Conservation (phyloP, 2,113 vertebrate genomes). For the Cepphus grylle region DNA sequence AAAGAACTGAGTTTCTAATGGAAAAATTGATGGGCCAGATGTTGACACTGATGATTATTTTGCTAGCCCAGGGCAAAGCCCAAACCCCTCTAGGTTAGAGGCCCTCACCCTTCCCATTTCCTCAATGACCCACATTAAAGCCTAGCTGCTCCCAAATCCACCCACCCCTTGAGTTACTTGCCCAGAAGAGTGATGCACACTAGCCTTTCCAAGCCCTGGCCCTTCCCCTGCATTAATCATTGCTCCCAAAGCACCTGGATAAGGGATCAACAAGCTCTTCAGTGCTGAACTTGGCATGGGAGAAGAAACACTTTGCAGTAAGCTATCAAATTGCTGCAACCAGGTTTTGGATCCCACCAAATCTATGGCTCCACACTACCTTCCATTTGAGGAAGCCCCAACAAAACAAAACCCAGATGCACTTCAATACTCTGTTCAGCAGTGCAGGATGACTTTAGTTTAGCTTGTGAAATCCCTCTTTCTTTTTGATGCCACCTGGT, state of each 20-base stretch:
- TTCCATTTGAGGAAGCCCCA: neutral
- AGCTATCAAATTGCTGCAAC: neutral
- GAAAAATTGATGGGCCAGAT: slow-evolving; percentile 34
- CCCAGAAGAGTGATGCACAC: neutral
- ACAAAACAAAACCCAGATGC: neutral
- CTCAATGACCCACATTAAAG: neutral
- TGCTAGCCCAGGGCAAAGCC: neutral
- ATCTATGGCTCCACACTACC: neutral
- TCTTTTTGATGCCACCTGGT: neutral
- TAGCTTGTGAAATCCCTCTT: neutral
- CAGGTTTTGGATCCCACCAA: neutral
- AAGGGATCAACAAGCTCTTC: neutral
- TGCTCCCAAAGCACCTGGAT: neutral
- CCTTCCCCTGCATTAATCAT: neutral
- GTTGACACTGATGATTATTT: neutral
- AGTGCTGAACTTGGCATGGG: neutral
- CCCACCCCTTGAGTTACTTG: neutral
- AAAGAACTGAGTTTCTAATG: slow-evolving; percentile 33
- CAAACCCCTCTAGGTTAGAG: neutral
- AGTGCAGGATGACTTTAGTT: neutral
- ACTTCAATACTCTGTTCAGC: neutral
- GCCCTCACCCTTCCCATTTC: neutral
- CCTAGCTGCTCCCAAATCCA: neutral
- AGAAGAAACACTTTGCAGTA: neutral
- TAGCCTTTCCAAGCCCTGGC: neutral